Evolutionary conservation across 1,140 invertebrate genomes (phyloP), one percentile per base, ranked within the genome.

Genomic region (Drosophila mojavensis): DNA sequence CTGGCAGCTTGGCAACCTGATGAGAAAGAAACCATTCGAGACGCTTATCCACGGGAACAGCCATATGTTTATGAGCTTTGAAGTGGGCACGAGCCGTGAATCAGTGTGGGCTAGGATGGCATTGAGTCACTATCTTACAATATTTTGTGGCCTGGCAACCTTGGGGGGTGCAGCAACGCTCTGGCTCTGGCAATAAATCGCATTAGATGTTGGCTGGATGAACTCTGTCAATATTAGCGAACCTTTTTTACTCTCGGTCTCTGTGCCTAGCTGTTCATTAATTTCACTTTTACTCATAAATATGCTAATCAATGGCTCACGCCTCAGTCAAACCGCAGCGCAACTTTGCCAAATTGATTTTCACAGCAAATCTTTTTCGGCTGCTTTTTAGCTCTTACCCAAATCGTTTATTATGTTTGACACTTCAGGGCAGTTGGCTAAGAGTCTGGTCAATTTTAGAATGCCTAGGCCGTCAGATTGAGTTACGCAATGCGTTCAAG

Each of bases 281-380:
- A 89, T 88, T 88, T 89, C 83, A 88, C 83, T 88, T 88, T 88
- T 88, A 89, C 83, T 84, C 83, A 88, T 88, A 80, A 88, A 88
- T 88, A 88, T 88, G 83, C 81, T 88, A 88, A 88, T 89, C 71
- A 79, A 45, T 72, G 58, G 70, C 74, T 80, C 83, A 89, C 51
- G 77, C 74, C 70, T 63, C 48, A 51, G 39, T 67, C 28, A 9
- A 24, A 43, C 20, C 47, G 41, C 17, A 26, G 4, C 0, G 41
- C 26, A 26, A 30, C 71, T 43, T 59, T 70, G 72, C 53, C 56
- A 68, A 62, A 50, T 54, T 75, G 50, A 56, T 69, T 58, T 75
- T 41, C 59, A 70, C 45, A 47, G 63, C 65, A 75, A 75, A 75
- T 58, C 60, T 28, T 50, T 28, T 43, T 70, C 26, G 45, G n/a